Evolutionary conservation across 2,888 invertebrate species (phyloP), one percentile per base, ranked within the genome.

Genomic region (Sphaeridia pumilis): DNA sequence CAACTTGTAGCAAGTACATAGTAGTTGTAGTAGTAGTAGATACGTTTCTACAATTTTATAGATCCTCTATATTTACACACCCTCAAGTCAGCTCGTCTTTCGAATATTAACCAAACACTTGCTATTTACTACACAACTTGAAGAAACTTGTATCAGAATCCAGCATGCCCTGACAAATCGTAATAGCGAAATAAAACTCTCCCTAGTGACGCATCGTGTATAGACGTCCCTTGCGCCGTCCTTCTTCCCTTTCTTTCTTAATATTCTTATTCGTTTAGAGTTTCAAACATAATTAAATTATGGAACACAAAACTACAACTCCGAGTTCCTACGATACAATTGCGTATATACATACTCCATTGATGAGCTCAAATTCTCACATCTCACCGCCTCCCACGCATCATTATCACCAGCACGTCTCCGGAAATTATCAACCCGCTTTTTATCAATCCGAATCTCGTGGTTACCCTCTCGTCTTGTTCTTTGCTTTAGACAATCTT

Each of bases 271-370:
- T n/a, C n/a, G n/a, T n/a, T n/a, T n/a, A n/a, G n/a, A n/a, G n/a
- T n/a, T n/a, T n/a, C n/a, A n/a, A 17, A 20, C 38, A 5, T 38
- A 38, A 38, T 38, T 36, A 35, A 47, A 21, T 47, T 20, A 44
- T 44, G 20, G 10, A 21, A 22, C 20, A 4, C 44, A 44, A 44
- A 12, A 34, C 34, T 34, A 12, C 14, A 34, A 34, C 12, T 34
- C 25, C 24, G 22, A 22, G 44, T n/a, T n/a, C n/a, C n/a, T n/a
- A 38, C 38, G 14, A 31, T 31, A 7, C 31, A 7, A 31, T 14
- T 17, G 20, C 20, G 12, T 20, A 38, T 38, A 5, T 5, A 38
- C 12, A 5, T 20, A 17, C 38, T 7, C 38, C 7, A 38, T 38
- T 20, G 10, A 14, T 10, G 7, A 38, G 7, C 38, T 14, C 31